Base-by-base conservation (phyloP, 2,888 invertebrate species). In the Carterocephalus palaemon region DNA sequence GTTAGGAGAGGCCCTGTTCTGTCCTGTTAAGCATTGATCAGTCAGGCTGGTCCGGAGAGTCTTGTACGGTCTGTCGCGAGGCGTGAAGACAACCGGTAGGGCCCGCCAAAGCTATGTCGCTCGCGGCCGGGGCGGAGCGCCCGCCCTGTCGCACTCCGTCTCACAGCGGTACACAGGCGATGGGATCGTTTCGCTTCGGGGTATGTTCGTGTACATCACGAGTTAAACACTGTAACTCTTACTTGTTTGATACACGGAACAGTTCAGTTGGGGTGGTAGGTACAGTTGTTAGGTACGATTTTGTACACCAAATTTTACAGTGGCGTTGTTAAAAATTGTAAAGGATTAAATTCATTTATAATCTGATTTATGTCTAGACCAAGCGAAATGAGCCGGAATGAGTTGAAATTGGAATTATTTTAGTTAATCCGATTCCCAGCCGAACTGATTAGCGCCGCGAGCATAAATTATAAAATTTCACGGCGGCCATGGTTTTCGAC, bases 391-490 rank as follows among this genome's bases (percentile, higher is more conserved):
- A 59, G 56, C 59, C 63, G 62, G 51, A 70, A 59, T 67, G 67
- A 59, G 56, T 58, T 62, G 62, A 52, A 70, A 59, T 67, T 66
- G 17, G 22, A 70, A 73, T 72, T 58, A 45, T 24, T 45, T 45
- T 37, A 71, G 75, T 76, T 74, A 73, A 73, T 34, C 42, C 19
- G 42, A 42, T 42, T 28, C 12, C 31, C 32, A 63, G 70, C 70
- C 70, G 65, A 63, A 62, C 73, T 75, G 81, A 80, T 81, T 80
- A 78, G 75, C 65, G 75, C 71, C 71, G 69, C 73, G 57, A 68
- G 73, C 74, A 75, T 77, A 77, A 78, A 79, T 78, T 24, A 41
- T 41, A 41, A 32, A 38, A 40, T 31, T 13, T 7, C 5, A 16
- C 24, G n/a, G n/a, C n/a, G n/a, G n/a, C n/a, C n/a, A n/a, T n/a